Evolutionary conservation across 2,113 vertebrate species (phyloP).

Genomic region (Indicator indicator): DNA sequence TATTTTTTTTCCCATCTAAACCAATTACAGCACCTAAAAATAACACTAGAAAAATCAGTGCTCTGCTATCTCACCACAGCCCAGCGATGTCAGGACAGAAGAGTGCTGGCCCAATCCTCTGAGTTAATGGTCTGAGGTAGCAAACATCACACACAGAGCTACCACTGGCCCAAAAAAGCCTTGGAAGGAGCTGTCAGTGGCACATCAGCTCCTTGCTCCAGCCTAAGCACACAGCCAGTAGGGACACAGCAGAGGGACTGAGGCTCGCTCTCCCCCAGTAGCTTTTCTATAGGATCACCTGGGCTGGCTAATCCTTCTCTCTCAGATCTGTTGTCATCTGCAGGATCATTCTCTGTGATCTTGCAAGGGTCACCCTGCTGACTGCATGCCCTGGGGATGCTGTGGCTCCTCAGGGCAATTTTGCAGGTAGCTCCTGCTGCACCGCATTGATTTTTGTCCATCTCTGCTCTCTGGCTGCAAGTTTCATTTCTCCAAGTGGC

Average conservation of each 20-base stretch:
- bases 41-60: neutral
- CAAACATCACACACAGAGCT: neutral
- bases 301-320: neutral
- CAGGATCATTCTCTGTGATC: neutral
- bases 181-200: neutral
- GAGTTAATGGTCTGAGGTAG: neutral
- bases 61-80: neutral
- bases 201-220: neutral
- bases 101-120: neutral
- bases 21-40: constrained; percentile 1
- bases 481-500: neutral
- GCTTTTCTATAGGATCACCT: neutral
- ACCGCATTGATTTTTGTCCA: neutral
- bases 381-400: neutral
- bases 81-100: neutral
- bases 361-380: neutral
- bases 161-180: neutral
- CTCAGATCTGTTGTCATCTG: neutral
- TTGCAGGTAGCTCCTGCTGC: neutral
- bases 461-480: neutral
- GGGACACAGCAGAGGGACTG: neutral
- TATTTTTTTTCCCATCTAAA: neutral
- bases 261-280: accelerated
- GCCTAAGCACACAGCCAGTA: neutral
- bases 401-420: neutral